Evolutionary conservation across 2,888 invertebrate species (phyloP).

Genomic region (Hanleya hanleyi): DNA sequence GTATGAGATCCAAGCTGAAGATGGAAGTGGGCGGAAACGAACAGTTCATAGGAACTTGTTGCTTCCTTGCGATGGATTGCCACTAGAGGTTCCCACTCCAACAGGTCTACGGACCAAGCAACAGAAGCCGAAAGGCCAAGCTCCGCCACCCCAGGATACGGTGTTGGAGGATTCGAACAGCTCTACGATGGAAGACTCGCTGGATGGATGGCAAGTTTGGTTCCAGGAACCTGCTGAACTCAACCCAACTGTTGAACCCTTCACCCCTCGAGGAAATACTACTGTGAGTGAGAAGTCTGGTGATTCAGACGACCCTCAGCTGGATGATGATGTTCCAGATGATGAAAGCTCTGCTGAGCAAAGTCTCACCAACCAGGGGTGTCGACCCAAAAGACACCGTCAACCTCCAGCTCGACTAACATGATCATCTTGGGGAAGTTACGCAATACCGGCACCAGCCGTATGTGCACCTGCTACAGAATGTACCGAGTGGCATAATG

Average conservation of each 20-base stretch:
- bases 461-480: neutral
- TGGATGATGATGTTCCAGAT: neutral
- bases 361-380: neutral
- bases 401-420: neutral
- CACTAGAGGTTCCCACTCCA: constrained; percentile 2
- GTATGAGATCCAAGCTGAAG: constrained; percentile 22
- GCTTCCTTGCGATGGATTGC: constrained; percentile 15
- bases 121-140: no score
- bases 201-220: neutral
- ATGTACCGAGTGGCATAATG: neutral
- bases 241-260: neutral
- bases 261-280: neutral
- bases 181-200: neutral
- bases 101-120: no score
- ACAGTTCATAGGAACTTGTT: constrained; percentile 17
- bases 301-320: neutral
- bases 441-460: neutral
- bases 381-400: neutral
- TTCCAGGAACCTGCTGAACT: neutral
- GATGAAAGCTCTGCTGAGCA: neutral
- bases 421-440: neutral
- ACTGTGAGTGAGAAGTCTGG: neutral
- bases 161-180: neutral
- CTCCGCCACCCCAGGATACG: neutral
- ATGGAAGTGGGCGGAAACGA: neutral